These are phyloP conservation scores for Dynastes maya DNA, from an alignment of 2,888 invertebrate genomes.

Conservation along the genomic window DNA sequence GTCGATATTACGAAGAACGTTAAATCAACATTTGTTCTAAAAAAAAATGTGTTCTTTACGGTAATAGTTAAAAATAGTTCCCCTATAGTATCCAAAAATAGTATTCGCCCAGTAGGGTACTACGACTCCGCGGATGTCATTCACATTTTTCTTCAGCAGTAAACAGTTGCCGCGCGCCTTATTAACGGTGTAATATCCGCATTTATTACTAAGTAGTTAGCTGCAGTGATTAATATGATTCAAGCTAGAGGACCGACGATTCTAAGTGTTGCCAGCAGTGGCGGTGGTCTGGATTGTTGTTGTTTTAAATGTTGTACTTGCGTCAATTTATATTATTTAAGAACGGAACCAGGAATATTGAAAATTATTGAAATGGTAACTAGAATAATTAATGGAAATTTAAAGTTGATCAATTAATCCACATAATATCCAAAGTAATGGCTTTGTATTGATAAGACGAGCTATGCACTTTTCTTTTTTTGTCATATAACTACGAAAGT, in stretches of 20 bases:
- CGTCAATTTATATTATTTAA: constrained; percentile 83
- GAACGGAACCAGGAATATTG: constrained; percentile 80
- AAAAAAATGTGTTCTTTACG: neutral
- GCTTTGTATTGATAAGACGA: neutral
- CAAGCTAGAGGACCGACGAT: constrained; percentile 73
- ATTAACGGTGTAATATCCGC: neutral
- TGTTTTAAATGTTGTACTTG: constrained; percentile 86
- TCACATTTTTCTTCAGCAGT: constrained; percentile 18
- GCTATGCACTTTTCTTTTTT: neutral
- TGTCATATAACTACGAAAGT: neutral
- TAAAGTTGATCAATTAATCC: neutral
- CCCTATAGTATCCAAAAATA: constrained; percentile 31
- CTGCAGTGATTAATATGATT: constrained; percentile 53
- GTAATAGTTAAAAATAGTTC: constrained; percentile 16
- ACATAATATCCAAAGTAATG: neutral
- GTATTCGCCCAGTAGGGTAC: constrained; percentile 35
- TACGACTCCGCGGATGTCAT: constrained; percentile 8
- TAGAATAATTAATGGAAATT: constrained; percentile 56
- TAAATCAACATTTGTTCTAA: neutral
- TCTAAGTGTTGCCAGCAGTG: constrained; percentile 66
- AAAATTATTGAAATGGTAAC: constrained; percentile 85
- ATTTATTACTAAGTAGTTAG: neutral
- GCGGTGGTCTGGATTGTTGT: constrained; percentile 79
- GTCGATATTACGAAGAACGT: too few relatives aligned
- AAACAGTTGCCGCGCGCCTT: neutral